Evolutionary conservation across 2,888 invertebrate species (phyloP).

Genomic region (Ochropleura plecta): DNA sequence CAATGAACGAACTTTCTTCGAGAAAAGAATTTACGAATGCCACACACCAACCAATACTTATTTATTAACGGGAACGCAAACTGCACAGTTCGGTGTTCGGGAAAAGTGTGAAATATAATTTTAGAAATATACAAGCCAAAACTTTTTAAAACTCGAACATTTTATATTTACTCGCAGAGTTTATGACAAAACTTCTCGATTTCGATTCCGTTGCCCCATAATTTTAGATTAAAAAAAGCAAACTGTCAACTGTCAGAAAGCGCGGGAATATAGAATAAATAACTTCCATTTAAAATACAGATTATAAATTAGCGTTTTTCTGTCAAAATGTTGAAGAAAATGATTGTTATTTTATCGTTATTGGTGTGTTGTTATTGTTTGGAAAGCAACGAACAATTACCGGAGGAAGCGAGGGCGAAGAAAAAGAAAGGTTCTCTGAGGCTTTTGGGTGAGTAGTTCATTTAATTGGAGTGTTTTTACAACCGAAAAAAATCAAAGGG

Average conservation of each 20-base stretch:
- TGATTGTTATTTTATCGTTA: constrained; percentile 74
- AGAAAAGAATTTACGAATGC: constrained; percentile 78
- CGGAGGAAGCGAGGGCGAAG: constrained; percentile 83
- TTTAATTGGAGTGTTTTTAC: constrained; percentile 59
- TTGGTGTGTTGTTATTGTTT: constrained; percentile 82
- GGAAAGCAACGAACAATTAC: constrained; percentile 74
- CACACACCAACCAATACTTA: constrained; percentile 75
- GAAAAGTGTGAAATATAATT: constrained; percentile 58
- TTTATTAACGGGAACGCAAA: constrained; percentile 79
- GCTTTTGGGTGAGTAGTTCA: constrained; percentile 80
- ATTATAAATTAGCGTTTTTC: constrained; percentile 29
- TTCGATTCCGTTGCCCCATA: constrained; percentile 25
- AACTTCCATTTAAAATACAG: constrained; percentile 31
- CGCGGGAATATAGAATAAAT: constrained; percentile 28
- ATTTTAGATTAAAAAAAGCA: constrained; percentile 43
- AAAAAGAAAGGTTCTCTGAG: constrained; percentile 81
- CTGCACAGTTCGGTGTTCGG: constrained; percentile 70
- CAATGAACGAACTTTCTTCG: constrained; percentile 85
- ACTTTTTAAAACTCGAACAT: constrained; percentile 40
- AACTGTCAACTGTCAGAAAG: constrained; percentile 46
- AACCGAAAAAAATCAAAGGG: constrained; percentile 34
- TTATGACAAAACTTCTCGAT: constrained; percentile 38
- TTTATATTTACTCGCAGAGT: constrained; percentile 34
- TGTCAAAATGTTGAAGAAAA: constrained; percentile 75
- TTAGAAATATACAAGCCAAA: constrained; percentile 27